Conservation (phyloP, 2,113 vertebrate species). For the Clupea harengus region DNA sequence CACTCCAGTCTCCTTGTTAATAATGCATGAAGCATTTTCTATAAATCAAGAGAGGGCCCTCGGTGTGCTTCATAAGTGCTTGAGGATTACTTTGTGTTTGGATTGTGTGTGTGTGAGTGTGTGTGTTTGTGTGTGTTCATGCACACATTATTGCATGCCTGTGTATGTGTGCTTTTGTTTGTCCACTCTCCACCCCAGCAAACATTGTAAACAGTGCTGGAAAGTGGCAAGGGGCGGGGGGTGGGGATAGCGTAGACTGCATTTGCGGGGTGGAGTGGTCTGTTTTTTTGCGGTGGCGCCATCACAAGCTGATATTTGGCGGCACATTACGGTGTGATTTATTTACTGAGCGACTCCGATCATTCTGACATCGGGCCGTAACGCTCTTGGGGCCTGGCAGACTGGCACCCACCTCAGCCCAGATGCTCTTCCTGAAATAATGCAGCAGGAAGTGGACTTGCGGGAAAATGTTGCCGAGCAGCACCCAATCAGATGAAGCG, state of each 20-base stretch:
- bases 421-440: constrained; percentile 7
- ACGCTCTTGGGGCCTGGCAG: not conserved
- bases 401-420: not conserved
- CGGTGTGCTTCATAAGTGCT: constrained; percentile 8
- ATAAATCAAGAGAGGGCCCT: constrained; percentile 34
- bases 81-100: constrained; percentile 24
- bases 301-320: constrained; percentile 1
- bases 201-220: constrained; percentile 11
- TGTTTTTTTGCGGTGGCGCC: not conserved
- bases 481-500: not conserved
- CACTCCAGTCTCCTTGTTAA: constrained; percentile 37
- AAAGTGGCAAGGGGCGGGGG: not conserved
- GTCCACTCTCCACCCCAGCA: constrained; percentile 6
- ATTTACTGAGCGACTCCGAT: constrained; percentile 1
- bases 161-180: constrained; percentile 1
- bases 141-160: not conserved
- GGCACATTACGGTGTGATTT: not conserved
- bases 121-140: constrained; percentile 5
- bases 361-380: not conserved
- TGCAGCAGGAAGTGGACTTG: not conserved
- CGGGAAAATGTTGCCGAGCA: not conserved
- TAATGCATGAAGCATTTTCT: constrained; percentile 48
- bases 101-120: not conserved
- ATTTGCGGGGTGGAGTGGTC: not conserved
- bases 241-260: not conserved